Evolutionary conservation across 2,797 vertebrate genomes (phyloP).

Genomic region (Sciurus vulgaris): DNA sequence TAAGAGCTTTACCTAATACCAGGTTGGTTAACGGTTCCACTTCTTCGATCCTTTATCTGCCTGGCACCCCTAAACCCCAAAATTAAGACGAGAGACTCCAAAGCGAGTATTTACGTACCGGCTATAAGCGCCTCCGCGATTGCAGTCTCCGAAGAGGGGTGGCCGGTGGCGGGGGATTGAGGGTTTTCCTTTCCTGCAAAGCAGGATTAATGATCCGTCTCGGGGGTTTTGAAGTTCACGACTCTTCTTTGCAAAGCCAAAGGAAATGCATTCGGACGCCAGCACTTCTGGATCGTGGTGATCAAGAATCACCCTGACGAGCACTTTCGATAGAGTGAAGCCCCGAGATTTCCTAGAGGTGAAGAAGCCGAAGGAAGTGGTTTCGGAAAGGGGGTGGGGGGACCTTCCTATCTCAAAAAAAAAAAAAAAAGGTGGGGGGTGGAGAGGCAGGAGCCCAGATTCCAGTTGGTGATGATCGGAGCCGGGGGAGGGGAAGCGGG

Average conservation of each 20-base stretch:
- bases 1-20: conserved; percentile 61
- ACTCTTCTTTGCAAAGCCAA: conserved; percentile 77
- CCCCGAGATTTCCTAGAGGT: conserved; percentile 80
- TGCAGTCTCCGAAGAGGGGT: conserved; percentile 77
- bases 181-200: conserved; percentile 81
- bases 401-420: conserved; percentile 71
- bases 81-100: conserved; percentile 32
- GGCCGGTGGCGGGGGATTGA: conserved; percentile 60
- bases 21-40: conserved; percentile 49
- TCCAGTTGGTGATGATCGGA: conserved; percentile 69
- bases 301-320: conserved; percentile 49
- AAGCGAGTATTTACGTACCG: conserved; percentile 72
- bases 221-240: conserved; percentile 84
- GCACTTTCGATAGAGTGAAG: conserved; percentile 75
- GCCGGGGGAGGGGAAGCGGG: conserved; percentile 72
- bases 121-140: conserved; percentile 61
- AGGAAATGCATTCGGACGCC: conserved; percentile 74
- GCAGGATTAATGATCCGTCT: conserved; percentile 78
- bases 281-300: conserved; percentile 63
- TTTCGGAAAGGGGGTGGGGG: conserved; percentile 73
- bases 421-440: neutral
- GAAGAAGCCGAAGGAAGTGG: conserved; percentile 79
- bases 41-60: conserved; percentile 49
- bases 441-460: conserved; percentile 67
- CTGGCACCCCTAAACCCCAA: conserved; percentile 13